These are phyloP conservation scores for Phalacrocorax pelagicus DNA, from an alignment of 2,113 vertebrate genomes.

Conservation along the genomic window DNA sequence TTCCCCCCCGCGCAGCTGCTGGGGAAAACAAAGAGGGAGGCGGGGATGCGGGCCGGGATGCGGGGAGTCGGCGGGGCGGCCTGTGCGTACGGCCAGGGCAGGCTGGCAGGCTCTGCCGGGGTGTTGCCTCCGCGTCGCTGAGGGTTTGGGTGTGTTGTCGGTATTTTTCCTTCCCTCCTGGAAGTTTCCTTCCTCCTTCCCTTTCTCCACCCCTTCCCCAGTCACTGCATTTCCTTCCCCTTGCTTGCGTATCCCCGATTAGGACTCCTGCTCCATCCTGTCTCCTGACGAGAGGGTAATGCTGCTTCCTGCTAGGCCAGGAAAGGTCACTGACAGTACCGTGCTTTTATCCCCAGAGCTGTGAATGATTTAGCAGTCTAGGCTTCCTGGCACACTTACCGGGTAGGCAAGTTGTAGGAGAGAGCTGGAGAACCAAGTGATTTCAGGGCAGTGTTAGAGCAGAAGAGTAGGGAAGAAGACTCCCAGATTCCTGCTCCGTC, in stretches of 20 bases:
- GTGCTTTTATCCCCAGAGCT: not conserved
- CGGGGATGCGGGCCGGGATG: not conserved
- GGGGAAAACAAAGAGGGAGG: not conserved
- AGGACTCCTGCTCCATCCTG: not conserved
- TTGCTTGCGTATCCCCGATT: not conserved
- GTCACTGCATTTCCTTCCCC: not conserved
- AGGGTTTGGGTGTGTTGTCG: not conserved
- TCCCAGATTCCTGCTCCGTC: not conserved
- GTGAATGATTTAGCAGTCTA: not conserved
- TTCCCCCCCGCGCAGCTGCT: not conserved
- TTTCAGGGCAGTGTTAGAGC: not conserved
- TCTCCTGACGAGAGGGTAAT: not conserved
- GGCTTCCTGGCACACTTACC: not conserved
- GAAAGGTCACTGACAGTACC: not conserved
- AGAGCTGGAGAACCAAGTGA: not conserved
- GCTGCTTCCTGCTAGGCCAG: constrained; percentile 28
- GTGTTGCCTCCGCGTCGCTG: not conserved
- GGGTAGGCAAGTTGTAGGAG: not conserved
- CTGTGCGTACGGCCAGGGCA: not conserved
- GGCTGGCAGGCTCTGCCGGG: not conserved
- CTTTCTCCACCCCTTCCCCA: constrained; percentile 36
- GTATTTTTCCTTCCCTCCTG: constrained; percentile 2
- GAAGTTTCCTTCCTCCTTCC: constrained; percentile 55
- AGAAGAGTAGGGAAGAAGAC: not conserved
- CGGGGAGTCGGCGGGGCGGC: not conserved